Evolutionary conservation across 2,888 invertebrate species (phyloP), one percentile per base, ranked within the genome.

Genomic region (Trissoscelio sp.): DNA sequence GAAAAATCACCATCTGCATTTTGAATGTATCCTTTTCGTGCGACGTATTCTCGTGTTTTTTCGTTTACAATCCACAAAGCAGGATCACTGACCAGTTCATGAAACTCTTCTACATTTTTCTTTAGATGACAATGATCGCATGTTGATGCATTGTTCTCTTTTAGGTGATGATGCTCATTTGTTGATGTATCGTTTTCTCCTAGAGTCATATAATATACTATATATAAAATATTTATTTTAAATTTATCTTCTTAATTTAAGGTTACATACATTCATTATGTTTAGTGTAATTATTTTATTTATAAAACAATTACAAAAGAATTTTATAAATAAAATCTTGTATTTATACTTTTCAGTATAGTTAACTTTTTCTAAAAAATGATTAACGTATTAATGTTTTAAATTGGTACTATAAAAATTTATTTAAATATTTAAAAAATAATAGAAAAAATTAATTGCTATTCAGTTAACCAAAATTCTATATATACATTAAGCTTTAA

Each of bases 1-100:
- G 42, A 12, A 78, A 85, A 83, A 73, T 83, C 66, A 1, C 37
- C 42, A 18, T 79, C 42, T 28, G 62, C 58, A 64, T 85, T 84
- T 73, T 83, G 83, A 18, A 37, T 31, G 28, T 67, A 73, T 18
- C 79, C 83, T 53, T 83, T 46, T 44, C 20, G 58, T 39, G 74
- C 77, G 20, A 83, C 28, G 42, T 75, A 70, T 37, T 85, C 79
- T 12, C 70, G 62, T 2, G 79, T 83, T 14, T 64, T 22, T 12
- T 82, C 53, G 60, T 83, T 72, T 12, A 73, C 75, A n/a, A 44
- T 55, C 77, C 79, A 82, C 6, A 69, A 48, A 39, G 70, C 72
- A 34, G 82, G 82, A 55, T 82, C 81, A n/a, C 48, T 18, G 14
- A 48, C 39, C 39, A 42, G 3, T 42, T 42, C 3, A 14, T 12